A percentile compares a stretch with the other conserved stretches of the same genome.
Conservation (phyloP, 2,113 vertebrate genomes). For the Microtus oregoni region DNA sequence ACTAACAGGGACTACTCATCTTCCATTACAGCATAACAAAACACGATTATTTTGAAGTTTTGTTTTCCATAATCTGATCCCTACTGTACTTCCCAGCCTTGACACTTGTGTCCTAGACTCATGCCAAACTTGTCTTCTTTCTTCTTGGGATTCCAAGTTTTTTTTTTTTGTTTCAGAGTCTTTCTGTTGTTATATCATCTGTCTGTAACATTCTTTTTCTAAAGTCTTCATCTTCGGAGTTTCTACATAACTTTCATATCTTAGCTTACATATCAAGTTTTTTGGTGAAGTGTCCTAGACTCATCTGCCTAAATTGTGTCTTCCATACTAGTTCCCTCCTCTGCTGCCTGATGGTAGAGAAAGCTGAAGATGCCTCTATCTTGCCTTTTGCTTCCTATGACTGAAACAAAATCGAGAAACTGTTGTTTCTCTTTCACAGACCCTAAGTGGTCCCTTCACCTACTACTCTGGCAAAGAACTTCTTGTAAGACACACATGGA, state of each 20-base stretch:
- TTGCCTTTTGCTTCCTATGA: conserved; percentile 32
- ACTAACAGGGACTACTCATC: neutral
- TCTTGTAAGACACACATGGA: neutral
- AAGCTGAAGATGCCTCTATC: neutral
- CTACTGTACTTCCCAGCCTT: neutral
- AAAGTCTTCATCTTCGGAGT: neutral
- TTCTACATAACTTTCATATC: neutral
- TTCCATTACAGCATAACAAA: neutral
- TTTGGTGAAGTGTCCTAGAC: neutral
- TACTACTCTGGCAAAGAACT: neutral
- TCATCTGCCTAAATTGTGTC: conserved; percentile 9
- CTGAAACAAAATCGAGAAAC: neutral
- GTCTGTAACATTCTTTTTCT: neutral
- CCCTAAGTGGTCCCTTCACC: conserved; percentile 7
- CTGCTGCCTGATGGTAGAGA: neutral
- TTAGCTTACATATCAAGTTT: conserved; percentile 4
- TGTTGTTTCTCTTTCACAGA: conserved; percentile 2
- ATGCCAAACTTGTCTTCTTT: conserved; percentile 47
- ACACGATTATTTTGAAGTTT: neutral
- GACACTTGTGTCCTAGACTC: neutral
- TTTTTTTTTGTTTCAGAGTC: neutral
- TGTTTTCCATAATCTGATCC: neutral
- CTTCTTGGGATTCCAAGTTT: neutral
- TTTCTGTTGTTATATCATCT: neutral
- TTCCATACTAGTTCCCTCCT: neutral